These are phyloP conservation scores for Oophaga pumilio DNA, from an alignment of 2,113 vertebrate species.

Conservation along the genomic window DNA sequence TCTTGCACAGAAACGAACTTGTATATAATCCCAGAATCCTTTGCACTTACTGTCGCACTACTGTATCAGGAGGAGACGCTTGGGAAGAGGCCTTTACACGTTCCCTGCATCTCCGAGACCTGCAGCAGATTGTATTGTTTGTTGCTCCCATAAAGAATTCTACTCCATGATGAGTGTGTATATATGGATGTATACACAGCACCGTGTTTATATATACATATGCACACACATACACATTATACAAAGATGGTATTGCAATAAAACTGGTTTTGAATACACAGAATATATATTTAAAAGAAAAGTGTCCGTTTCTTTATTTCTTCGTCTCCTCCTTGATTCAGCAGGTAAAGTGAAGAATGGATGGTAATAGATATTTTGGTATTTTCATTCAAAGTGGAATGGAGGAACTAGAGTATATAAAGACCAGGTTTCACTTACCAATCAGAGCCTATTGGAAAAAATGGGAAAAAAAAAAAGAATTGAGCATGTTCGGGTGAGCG, in stretches of 20 bases:
- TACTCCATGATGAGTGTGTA: conserved; percentile 32
- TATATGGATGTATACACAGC: not conserved
- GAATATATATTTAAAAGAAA: conserved; percentile 50
- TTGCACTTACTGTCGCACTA: conserved; percentile 54
- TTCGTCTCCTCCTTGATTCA: not conserved
- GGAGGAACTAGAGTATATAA: no score
- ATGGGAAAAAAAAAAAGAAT: no score
- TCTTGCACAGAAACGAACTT: conserved; percentile 39
- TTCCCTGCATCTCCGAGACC: conserved; percentile 28
- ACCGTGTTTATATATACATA: conserved; percentile 7
- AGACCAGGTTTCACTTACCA: no score
- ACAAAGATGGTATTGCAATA: conserved; percentile 56
- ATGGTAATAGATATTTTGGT: no score
- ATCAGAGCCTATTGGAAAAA: no score
- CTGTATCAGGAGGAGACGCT: conserved; percentile 51
- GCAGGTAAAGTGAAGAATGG: not conserved
- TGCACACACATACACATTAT: conserved; percentile 30
- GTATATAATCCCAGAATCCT: conserved; percentile 46
- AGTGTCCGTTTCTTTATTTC: conserved; percentile 23
- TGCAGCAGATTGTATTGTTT: conserved; percentile 53
- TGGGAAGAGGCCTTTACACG: conserved; percentile 21
- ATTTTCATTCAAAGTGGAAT: no score
- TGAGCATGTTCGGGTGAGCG: no score
- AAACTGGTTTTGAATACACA: conserved; percentile 59
- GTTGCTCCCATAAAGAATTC: conserved; percentile 35